Base-by-base conservation (phyloP, 2,113 vertebrate species). In the Brachyistius frenatus region DNA sequence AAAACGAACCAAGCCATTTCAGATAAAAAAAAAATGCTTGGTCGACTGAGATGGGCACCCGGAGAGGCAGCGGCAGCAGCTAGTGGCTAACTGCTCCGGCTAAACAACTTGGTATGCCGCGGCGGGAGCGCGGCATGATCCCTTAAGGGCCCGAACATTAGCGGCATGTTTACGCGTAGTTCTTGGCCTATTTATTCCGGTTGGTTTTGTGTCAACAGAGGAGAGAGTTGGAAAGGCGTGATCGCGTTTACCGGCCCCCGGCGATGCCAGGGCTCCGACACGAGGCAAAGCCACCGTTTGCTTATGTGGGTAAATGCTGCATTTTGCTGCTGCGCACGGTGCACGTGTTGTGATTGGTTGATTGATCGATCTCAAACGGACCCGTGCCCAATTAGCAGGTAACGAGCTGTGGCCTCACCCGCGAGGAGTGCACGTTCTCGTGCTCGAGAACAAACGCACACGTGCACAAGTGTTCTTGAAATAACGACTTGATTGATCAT, bases 61-160 rank as follows among this genome's bases (percentile, higher is more conserved):
- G 41, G 46, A 67, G 50, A 69, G 50, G 69, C 66, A 66, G 47
- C 31, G 2, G 63, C 33, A 23, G 63, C 57, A 47, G 63, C 76
- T 85, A 78, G 73, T 77, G 80, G 81, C 86, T 68, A 73, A 63
- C 50, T 35, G 54, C 81, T 82, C 7, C 60, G 55, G 78, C 76
- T 78, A 49, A 79, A 62, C 55, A 68, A 75, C 70, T 92, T 75
- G 62, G 82, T 85, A 90, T 91, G 82, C 85, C 67, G 68, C 39
- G 6, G 62, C 66, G 61, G 61, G 63, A 85, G 79, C 57, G 23
- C n/a, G 70, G 46, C 70, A 71, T 7, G 62, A 84, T 89, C 83
- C 89, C 89, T 87, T n/a, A 64, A 76, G 84, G 91, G 87, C 76
- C 72, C 46, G 44, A 82, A 81, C 84, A 92, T 92, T 93, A 92